phyloP scores from a whole-genome alignment of 2,888 invertebrate genomes.

The Dysmachus trigonus region DNA sequence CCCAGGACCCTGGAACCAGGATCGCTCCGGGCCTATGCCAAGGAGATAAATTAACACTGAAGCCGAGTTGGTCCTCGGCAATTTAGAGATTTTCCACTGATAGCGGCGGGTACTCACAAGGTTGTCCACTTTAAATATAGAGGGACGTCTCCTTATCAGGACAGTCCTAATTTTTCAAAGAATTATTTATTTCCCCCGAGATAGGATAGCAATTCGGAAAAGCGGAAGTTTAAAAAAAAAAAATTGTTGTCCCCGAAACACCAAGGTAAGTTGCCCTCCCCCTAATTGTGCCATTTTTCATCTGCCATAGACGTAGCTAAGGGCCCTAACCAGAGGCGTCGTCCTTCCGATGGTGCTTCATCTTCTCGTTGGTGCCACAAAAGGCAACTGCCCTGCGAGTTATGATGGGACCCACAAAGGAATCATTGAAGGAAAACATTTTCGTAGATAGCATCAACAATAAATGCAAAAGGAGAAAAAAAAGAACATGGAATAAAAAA shows the following conservation, averaged over 20 bases:
- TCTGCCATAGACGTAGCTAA: constrained; percentile 20
- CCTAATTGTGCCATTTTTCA: constrained; percentile 44
- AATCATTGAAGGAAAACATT: constrained; percentile 44
- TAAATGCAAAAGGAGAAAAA: constrained; percentile 14
- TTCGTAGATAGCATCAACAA: constrained; percentile 42
- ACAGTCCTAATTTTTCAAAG: constrained; percentile 34
- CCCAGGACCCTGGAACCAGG: too few relatives aligned
- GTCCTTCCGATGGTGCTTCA: not conserved
- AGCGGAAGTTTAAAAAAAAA: constrained; percentile 37
- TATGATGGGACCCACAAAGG: constrained; percentile 29
- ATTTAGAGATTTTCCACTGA: constrained; percentile 1
- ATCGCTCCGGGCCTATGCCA: not conserved
- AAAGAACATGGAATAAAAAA: constrained; percentile 7
- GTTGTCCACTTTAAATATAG: constrained; percentile 9
- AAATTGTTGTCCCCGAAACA: constrained; percentile 17
- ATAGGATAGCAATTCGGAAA: constrained; percentile 10
- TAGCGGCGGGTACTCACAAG: not conserved
- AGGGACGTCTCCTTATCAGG: not conserved
- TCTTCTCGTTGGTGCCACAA: constrained; percentile 4
- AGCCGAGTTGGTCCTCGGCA: not conserved
- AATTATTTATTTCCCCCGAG: constrained; percentile 42
- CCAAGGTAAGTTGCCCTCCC: constrained; percentile 8
- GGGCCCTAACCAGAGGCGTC: not conserved
- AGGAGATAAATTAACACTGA: constrained; percentile 1
- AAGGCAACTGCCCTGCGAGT: constrained; percentile 13